Evolutionary conservation across 1,140 invertebrate species (phyloP), one percentile per base, ranked within the genome.

Genomic region (Acyrthosiphon pisum): DNA sequence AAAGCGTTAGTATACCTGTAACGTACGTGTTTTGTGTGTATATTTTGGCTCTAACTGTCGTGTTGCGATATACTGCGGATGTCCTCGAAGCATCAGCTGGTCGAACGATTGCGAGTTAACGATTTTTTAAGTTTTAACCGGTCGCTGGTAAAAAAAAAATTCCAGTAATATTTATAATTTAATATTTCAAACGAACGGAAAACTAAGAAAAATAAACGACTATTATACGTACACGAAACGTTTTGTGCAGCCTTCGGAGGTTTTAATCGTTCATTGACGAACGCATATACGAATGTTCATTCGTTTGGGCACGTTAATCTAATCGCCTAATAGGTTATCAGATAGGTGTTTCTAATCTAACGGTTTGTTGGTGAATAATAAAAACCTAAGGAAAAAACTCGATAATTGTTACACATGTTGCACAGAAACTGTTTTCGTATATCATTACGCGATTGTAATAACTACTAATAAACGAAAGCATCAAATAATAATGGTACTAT

Each of bases 301-400:
- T n/a, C n/a, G 53, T 68, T 90, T 76, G 37, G 30, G 68, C 46
- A 50, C 91, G 35, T 48, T 92, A 83, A 92, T 92, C 91, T 92
- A 92, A 92, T 92, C 91, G 11, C 20, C 53, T 46, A 83, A 50
- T 81, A 92, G 91, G 91, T 92, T 92, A 83, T 92, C 91, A 92
- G 91, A 90, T 90, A 90, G 8, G 41, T 44, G 50, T 2, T 35
- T 92, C 68, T 92, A 48, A 92, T 92, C 91, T 83, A 76, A 76
- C 60, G 22, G 76, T 50, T 92, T 35, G 44, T 46, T 48, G 68
- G 48, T 92, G 35, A 89, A 48, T 87, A 87, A 87, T 87, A 89
- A 89, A 88, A 89, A 50, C 48, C 3, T 9, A 48, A 87, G 84
- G n/a, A 87, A 46, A 86, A 87, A 87, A 48, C 86, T 87, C 87